Evolutionary conservation across 2,888 invertebrate species (phyloP), one percentile per base, ranked within the genome.

Genomic region (Odontocolon sp.): DNA sequence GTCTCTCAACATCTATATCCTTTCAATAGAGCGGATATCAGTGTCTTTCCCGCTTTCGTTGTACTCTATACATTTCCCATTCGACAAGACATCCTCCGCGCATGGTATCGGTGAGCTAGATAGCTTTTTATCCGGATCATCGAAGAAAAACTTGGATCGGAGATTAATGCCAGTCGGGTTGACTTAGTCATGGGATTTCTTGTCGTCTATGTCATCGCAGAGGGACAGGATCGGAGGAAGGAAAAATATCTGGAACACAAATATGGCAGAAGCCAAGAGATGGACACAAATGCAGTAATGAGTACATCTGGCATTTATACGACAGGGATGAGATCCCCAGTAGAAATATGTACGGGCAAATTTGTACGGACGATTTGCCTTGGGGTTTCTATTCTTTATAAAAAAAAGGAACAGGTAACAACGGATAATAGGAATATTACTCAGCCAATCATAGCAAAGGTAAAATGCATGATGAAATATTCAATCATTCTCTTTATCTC

Each of bases 401-500:
- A 76, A 81, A 81, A 68, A 79, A 68, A 76, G 9, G 64, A 26
- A 26, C 14, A 3, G 11, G n/a, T n/a, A n/a, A n/a, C n/a, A n/a
- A n/a, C n/a, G n/a, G n/a, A n/a, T n/a, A n/a, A n/a, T n/a, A n/a
- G n/a, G n/a, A n/a, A n/a, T 81, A 83, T 86, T 83, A 85, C 78
- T 85, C 83, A 80, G 80, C 59, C 79, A 83, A 81, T 84, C 84
- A 83, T 81, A 82, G 81, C 82, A 80, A 83, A 78, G 82, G 81
- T 68, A 69, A 80, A 82, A 80, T 84, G 83, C 84, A 83, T 83
- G 82, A 76, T 85, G 83, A 85, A 87, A 85, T 84, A 86, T 84
- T 79, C 82, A 81, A 75, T 77, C 81, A 74, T 40, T 59, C 56
- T 56, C 45, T 14, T 54, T 68, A 3, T 21, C 4, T 33, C 5